Conservation (phyloP, 2,113 vertebrate genomes). For the Caloenas nicobarica region DNA sequence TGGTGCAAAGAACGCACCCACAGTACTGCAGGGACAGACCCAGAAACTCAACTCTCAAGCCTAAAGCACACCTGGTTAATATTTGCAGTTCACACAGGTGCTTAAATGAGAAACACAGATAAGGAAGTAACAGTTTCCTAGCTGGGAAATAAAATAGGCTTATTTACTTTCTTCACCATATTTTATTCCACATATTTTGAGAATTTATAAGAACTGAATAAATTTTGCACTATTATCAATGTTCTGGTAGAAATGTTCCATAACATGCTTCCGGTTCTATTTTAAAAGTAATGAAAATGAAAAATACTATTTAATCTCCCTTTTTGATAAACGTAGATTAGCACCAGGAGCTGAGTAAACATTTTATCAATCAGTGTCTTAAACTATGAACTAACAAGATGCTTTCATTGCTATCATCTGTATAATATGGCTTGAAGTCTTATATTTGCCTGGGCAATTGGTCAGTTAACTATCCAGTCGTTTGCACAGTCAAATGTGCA, state of each 20-base stretch:
- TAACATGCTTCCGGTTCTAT: neutral
- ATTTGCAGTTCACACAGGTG: neutral
- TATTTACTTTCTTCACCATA: neutral
- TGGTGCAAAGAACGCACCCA: neutral
- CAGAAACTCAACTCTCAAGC: neutral
- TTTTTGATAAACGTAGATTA: neutral
- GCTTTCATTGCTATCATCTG: neutral
- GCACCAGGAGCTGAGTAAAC: neutral
- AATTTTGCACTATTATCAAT: neutral
- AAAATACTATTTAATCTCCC: neutral
- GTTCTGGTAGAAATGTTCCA: neutral
- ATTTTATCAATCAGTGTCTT: neutral
- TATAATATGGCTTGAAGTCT: neutral
- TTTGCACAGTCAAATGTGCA: neutral
- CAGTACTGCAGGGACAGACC: no score
- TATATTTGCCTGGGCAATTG: neutral
- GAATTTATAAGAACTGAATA: neutral
- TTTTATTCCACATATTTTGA: neutral
- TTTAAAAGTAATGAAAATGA: neutral
- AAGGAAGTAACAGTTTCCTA: neutral
- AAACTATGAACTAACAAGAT: neutral
- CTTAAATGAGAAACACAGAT: neutral
- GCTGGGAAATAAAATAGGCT: neutral
- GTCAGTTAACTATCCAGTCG: neutral
- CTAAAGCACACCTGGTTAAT: neutral